A percentile compares a stretch with the other conserved stretches of the same genome.
Conservation (phyloP, 2,113 vertebrate species). For the Otolemur garnettii region DNA sequence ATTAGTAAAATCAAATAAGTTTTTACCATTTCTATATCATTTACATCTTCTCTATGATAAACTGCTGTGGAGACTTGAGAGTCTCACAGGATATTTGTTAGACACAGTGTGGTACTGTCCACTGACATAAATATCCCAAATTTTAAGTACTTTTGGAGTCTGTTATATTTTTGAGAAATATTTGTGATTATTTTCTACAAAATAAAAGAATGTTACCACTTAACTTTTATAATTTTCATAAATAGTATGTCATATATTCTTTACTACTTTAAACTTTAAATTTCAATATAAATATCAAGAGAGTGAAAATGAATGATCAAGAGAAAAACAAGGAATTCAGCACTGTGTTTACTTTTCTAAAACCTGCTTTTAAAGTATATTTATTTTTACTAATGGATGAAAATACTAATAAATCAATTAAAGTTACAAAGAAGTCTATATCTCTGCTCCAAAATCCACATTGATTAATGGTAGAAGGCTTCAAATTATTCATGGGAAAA, state of each 20-base stretch:
- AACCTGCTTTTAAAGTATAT: neutral
- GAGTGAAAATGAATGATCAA: neutral
- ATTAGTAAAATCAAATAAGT: constrained; percentile 2
- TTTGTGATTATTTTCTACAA: constrained; percentile 22
- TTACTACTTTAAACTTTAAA: neutral
- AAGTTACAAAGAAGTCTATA: neutral
- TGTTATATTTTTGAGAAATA: neutral
- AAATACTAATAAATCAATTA: constrained; percentile 20
- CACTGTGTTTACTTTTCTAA: constrained; percentile 1
- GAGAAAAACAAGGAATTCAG: neutral
- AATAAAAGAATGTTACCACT: neutral
- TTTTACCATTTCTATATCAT: neutral
- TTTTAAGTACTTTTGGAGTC: neutral
- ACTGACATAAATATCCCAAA: neutral
- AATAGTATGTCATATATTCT: neutral
- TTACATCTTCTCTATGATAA: neutral
- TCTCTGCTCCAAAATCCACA: constrained; percentile 12
- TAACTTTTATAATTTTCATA: neutral
- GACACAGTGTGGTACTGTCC: neutral
- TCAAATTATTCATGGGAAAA: neutral
- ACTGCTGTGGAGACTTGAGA: neutral
- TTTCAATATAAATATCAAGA: neutral
- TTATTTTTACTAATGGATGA: constrained; percentile 34
- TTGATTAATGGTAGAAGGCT: neutral
- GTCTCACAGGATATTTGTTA: neutral